These are phyloP conservation scores for Pachydiplax longipennis DNA, from an alignment of 2,888 invertebrate species.

Conservation along the genomic window DNA sequence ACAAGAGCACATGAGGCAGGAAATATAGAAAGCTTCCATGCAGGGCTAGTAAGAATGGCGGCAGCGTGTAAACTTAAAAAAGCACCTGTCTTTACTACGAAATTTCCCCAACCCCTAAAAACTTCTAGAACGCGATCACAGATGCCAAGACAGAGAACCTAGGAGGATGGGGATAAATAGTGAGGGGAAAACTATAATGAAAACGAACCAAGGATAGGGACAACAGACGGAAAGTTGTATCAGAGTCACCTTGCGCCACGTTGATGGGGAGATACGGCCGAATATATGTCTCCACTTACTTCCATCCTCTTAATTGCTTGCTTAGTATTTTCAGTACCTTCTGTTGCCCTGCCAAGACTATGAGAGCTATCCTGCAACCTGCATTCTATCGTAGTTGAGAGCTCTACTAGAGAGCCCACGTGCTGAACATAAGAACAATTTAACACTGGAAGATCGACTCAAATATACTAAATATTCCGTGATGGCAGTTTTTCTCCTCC, in stretches of 20 bases:
- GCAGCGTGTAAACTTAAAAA: neutral
- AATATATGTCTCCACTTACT: neutral
- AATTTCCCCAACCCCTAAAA: neutral
- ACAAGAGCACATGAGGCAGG: neutral
- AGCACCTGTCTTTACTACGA: neutral
- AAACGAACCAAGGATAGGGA: neutral
- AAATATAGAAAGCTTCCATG: neutral
- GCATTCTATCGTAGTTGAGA: neutral
- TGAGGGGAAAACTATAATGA: neutral
- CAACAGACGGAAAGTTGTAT: neutral
- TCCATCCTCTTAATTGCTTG: neutral
- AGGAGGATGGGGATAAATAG: neutral
- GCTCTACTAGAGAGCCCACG: neutral
- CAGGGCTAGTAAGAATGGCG: neutral
- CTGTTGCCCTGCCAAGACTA: too few species aligned
- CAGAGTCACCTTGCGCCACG: neutral
- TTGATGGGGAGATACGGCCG: neutral
- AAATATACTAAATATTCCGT: too few species aligned
- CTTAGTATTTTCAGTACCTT: neutral
- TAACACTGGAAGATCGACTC: too few species aligned
- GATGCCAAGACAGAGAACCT: neutral
- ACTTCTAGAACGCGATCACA: neutral
- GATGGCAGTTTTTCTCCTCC: too few species aligned
- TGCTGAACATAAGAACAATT: too few species aligned
- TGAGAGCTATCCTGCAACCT: neutral